phyloP scores from a whole-genome alignment of 2,113 vertebrate genomes.

The Gracilinanus agilis region DNA sequence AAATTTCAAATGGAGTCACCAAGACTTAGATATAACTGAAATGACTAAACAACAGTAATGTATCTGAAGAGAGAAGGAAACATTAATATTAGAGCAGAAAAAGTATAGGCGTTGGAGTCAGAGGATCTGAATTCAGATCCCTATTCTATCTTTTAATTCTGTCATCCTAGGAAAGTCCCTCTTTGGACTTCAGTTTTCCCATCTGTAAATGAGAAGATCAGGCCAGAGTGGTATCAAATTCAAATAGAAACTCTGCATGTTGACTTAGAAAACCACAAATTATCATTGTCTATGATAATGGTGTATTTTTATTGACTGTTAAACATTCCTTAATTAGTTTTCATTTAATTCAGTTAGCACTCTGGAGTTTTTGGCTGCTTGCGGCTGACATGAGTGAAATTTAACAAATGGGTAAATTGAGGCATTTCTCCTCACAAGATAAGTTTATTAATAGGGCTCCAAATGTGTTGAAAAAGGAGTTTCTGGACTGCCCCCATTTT shows the following conservation, averaged over 20 bases:
- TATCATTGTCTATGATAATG: background rate
- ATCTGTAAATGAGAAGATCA: background rate
- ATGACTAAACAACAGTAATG: too few relatives aligned
- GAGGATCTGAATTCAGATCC: background rate
- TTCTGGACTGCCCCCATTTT: too few relatives aligned
- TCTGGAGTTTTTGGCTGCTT: background rate
- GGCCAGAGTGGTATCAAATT: too few relatives aligned
- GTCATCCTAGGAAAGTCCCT: background rate
- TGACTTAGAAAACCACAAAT: background rate
- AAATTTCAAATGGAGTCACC: too few relatives aligned
- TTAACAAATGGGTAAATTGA: too few relatives aligned
- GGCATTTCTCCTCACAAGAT: too few relatives aligned
- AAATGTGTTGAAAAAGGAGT: too few relatives aligned
- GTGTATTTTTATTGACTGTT: background rate
- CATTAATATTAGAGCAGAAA: background rate
- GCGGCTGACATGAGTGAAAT: too few relatives aligned
- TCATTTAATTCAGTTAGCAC: background rate
- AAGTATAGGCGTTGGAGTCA: background rate
- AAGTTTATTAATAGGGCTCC: too few relatives aligned
- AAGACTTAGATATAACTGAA: too few relatives aligned
- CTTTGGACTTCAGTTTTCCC: background rate
- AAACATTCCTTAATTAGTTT: background rate
- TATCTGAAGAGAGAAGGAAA: background rate
- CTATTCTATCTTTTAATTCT: background rate
- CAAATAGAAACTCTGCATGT: background rate